Evolutionary conservation across 2,113 vertebrate genomes (phyloP), one percentile per base, ranked within the genome.

Genomic region (Phalacrocorax brasilianus): DNA sequence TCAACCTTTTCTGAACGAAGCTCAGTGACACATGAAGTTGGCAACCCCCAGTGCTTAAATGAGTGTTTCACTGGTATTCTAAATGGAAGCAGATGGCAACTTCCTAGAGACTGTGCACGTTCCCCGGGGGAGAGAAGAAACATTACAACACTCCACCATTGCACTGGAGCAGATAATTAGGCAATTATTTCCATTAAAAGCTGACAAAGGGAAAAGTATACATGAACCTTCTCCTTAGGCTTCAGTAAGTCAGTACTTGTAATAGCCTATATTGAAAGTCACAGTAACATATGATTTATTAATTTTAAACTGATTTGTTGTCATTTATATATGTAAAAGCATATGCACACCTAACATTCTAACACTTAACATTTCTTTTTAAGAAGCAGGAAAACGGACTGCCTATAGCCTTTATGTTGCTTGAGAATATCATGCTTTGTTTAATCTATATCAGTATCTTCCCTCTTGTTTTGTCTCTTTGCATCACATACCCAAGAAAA

Each of bases 101-200:
- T 97, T 97, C 96, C 97, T 62, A 82, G 95, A 97, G 94, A 96
- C 90, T 92, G 91, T 98, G 91, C 70, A 88, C 23, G 30, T 97
- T 98, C 95, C 98, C 97, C 3, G 30, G 82, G 94, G 98, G 95
- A 96, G 80, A 96, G 79, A 87, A 96, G 75, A 93, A 98, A 93
- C 7, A 33, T 96, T 97, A 90, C 91, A 97, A 89, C 86, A 94
- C 94, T 97, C 96, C 92, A 97, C 91, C 85, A 89, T 95, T 89
- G 93, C 97, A 97, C 92, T 97, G 97, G 95, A 98, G 97, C 98
- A 98, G 95, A 98, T 98, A 98, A 98, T 98, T 97, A 98, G 94
- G 53, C 94, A 98, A 98, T 97, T 97, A 97, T 20, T 85, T 96
- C 88, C 97, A 97, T 97, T 98, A 95, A 98, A 97, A 97, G 50